phyloP scores from a whole-genome alignment of 2,113 vertebrate genomes.

The Daubentonia madagascariensis region DNA sequence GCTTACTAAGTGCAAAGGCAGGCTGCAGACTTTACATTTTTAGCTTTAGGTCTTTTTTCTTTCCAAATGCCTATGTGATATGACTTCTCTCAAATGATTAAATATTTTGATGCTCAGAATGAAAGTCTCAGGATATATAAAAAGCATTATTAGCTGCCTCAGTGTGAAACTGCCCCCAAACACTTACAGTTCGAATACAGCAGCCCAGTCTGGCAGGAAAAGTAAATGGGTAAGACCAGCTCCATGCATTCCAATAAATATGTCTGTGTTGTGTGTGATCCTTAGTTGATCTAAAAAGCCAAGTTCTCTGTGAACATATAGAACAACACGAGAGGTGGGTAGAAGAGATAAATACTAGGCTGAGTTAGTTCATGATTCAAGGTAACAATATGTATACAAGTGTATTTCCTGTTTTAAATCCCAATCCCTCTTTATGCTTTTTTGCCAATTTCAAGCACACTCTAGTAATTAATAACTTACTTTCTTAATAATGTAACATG shows the following conservation, averaged over 20 bases:
- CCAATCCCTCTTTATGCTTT: background rate
- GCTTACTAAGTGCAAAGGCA: background rate
- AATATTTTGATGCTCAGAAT: background rate
- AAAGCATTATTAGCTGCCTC: no score
- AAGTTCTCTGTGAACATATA: constrained; percentile 86
- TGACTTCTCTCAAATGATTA: background rate
- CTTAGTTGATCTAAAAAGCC: constrained; percentile 92
- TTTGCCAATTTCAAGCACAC: background rate
- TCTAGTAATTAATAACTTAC: background rate
- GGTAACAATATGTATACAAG: background rate
- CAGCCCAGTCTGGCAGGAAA: constrained; percentile 98
- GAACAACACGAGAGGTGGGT: background rate
- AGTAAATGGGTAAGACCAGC: constrained; percentile 97
- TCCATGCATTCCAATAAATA: constrained; percentile 99
- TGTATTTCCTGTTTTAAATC: background rate
- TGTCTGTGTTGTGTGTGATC: constrained; percentile 96
- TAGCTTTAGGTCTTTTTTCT: background rate
- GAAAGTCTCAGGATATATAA: background rate
- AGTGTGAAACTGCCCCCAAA: background rate
- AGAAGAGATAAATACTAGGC: background rate
- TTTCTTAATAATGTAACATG: background rate
- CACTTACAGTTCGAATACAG: constrained; percentile 97
- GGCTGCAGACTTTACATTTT: background rate
- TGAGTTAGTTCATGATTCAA: background rate
- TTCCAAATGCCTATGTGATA: background rate